These are phyloP conservation scores for Chamaetylas fuelleborni DNA, from an alignment of 2,113 vertebrate genomes.

Conservation along the genomic window DNA sequence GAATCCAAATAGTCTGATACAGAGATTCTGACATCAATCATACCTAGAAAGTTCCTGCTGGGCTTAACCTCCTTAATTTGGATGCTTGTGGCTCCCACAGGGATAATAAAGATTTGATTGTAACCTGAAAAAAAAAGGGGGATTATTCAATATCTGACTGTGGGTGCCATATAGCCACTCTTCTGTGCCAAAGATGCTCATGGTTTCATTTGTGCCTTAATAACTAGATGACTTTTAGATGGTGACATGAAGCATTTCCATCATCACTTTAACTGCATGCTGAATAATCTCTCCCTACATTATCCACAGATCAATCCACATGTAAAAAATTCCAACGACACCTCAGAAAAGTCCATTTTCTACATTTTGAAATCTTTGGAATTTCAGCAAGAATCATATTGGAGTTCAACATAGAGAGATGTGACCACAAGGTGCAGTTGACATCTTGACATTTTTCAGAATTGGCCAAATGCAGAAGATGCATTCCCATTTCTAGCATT, in stretches of 20 bases:
- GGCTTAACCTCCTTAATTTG: constrained; percentile 83
- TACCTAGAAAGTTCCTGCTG: constrained; percentile 95
- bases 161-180: neutral
- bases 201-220: neutral
- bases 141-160: neutral
- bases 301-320: neutral
- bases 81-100: constrained; percentile 87
- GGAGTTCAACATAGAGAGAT: neutral
- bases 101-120: constrained; percentile 92
- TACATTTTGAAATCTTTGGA: neutral
- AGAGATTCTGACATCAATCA: constrained; percentile 23
- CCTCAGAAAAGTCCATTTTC: neutral
- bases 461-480: neutral
- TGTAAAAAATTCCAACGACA: neutral
- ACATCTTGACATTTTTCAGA: neutral
- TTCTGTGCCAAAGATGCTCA: neutral
- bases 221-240: neutral
- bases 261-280: neutral
- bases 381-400: neutral
- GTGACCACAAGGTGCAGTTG: neutral
- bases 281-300: neutral
- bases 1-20: neutral
- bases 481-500: neutral
- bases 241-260: neutral
- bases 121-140: constrained; percentile 78